Percentiles rank a stretch among this genome's conserved stretches.
Conservation (phyloP, 2,888 invertebrate genomes). For the Drosophila mulleri region DNA sequence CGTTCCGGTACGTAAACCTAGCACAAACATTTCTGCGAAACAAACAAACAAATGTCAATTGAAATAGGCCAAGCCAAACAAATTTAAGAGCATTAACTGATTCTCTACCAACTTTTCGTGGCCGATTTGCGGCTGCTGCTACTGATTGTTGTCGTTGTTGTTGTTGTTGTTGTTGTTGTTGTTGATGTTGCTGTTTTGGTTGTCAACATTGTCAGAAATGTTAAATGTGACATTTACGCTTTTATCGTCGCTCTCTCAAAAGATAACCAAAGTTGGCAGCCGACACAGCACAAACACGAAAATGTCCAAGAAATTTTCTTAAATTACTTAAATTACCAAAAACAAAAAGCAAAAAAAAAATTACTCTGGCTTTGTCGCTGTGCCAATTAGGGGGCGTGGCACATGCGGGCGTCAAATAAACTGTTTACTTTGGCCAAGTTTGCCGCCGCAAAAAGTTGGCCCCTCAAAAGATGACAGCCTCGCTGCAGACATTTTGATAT, state of each 20-base stretch:
- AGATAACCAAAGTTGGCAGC: slow-evolving; percentile 51
- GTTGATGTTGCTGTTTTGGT: slow-evolving; percentile 5
- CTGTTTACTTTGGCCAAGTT: slow-evolving; percentile 40
- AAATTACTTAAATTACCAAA: slow-evolving; percentile 29
- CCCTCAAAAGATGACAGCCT: slow-evolving; percentile 45
- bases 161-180: not conserved
- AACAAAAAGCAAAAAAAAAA: slow-evolving; percentile 5
- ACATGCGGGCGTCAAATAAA: slow-evolving; percentile 43
- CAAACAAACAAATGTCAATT: slow-evolving; percentile 7
- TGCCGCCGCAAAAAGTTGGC: not conserved
- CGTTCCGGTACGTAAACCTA: slow-evolving; percentile 51
- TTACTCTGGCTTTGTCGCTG: slow-evolving; percentile 27
- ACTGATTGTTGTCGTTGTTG: slow-evolving; percentile 1
- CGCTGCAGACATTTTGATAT: slow-evolving; percentile 52
- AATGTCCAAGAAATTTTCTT: slow-evolving; percentile 24
- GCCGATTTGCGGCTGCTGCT: slow-evolving; percentile 28
- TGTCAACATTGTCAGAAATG: slow-evolving; percentile 61
- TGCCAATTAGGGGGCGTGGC: slow-evolving; percentile 57
- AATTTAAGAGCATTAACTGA: slow-evolving; percentile 50
- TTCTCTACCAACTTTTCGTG: slow-evolving; percentile 46
- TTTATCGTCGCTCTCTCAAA: slow-evolving; percentile 37
- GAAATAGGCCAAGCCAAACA: slow-evolving; percentile 44
- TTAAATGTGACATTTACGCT: slow-evolving; percentile 56
- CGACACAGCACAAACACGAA: slow-evolving; percentile 11
- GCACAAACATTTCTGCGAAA: slow-evolving; percentile 12